These are phyloP conservation scores for Meloidogyne hapla DNA, from an alignment of 1,140 invertebrate species.

Conservation along the genomic window DNA sequence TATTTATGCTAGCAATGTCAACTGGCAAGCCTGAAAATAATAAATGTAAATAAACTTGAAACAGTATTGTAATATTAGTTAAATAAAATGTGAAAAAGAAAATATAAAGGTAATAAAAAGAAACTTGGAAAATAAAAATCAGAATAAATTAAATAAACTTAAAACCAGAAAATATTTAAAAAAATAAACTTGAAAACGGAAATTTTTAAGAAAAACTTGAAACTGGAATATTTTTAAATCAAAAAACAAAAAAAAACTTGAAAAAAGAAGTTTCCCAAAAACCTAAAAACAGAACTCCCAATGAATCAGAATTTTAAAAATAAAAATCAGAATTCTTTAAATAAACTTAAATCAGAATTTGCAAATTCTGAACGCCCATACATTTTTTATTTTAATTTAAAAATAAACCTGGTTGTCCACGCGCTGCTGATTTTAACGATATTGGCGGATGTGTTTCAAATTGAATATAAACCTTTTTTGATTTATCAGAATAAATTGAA, in stretches of 20 bases:
- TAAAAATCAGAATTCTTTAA: too few relatives aligned
- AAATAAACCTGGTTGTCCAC: conserved; percentile 39
- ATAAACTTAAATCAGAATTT: background rate
- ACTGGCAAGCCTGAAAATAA: conserved; percentile 36
- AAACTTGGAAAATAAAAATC: too few relatives aligned
- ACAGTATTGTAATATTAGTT: too few relatives aligned
- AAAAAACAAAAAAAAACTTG: background rate
- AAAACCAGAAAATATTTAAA: background rate
- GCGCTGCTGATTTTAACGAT: conserved; percentile 35
- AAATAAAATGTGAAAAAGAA: too few relatives aligned
- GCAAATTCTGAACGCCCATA: background rate
- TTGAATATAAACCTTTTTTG: conserved; percentile 45
- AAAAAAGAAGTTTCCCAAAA: too few relatives aligned
- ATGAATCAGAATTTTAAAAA: too few relatives aligned
- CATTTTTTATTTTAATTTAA: conserved; percentile 6
- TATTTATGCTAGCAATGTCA: conserved; percentile 39
- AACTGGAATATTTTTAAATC: too few relatives aligned
- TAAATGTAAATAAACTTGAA: too few relatives aligned
- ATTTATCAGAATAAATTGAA: conserved; percentile 43
- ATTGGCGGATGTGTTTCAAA: conserved; percentile 53
- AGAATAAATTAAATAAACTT: too few relatives aligned
- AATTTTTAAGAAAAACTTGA: too few relatives aligned
- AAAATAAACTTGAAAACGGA: background rate
- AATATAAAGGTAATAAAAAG: too few relatives aligned
- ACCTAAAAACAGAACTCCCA: too few relatives aligned